These are phyloP conservation scores for Prunella himalayana DNA, from an alignment of 2,113 vertebrate genomes.

Conservation along the genomic window DNA sequence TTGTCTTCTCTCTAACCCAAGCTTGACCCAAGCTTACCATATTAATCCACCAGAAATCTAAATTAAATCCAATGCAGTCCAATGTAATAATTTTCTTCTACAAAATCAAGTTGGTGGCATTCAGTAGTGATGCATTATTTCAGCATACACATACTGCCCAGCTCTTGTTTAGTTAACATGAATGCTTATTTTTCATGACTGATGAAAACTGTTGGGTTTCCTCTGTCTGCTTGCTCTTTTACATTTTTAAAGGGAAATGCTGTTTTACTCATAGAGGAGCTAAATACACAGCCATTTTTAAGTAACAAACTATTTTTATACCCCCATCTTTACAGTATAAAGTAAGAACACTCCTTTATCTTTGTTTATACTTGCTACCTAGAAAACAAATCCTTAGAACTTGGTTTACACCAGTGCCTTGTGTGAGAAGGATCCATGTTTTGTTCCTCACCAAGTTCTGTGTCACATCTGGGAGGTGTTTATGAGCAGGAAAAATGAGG, in stretches of 20 bases:
- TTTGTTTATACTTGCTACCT: not conserved
- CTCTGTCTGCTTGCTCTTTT: no score
- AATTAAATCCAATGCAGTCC: not conserved
- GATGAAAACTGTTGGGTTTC: not conserved
- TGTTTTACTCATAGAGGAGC: not conserved
- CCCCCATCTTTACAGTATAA: not conserved
- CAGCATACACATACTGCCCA: not conserved
- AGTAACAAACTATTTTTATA: not conserved
- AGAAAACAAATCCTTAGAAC: not conserved
- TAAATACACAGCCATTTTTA: not conserved
- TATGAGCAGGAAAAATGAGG: not conserved
- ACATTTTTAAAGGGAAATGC: not conserved
- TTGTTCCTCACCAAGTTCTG: accelerated
- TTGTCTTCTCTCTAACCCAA: not conserved
- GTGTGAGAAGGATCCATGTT: not conserved
- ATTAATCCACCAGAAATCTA: not conserved
- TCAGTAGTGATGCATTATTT: not conserved
- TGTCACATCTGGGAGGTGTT: not conserved
- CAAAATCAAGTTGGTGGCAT: not conserved
- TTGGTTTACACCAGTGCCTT: not conserved
- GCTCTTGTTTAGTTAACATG: not conserved
- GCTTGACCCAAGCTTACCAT: not conserved
- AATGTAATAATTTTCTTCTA: not conserved
- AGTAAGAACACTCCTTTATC: not conserved
- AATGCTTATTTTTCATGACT: not conserved